A percentile compares a stretch with the other conserved stretches of the same genome.
phyloP scores from a whole-genome alignment of 2,797 vertebrate species.

The Steatocranus sp. region DNA sequence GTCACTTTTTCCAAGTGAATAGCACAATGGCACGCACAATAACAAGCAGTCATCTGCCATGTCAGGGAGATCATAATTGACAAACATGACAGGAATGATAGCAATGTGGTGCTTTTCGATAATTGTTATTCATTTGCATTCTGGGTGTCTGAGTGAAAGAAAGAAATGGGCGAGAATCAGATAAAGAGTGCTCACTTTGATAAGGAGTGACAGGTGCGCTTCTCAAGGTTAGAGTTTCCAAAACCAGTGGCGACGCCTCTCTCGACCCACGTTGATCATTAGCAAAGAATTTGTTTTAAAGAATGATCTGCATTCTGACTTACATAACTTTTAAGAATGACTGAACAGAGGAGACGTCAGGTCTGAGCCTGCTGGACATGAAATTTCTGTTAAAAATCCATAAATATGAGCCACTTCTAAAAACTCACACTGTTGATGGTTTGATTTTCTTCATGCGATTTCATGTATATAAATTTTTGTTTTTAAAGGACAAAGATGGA shows the following conservation, averaged over 20 bases:
- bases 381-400: background rate
- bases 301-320: slow-evolving; percentile 25
- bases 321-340: background rate
- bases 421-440: background rate
- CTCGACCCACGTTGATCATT: background rate
- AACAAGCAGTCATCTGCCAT: background rate
- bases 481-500: background rate
- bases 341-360: background rate
- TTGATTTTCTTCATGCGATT: background rate
- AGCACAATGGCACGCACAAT: background rate
- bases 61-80: background rate
- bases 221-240: background rate
- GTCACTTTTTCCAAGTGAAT: background rate
- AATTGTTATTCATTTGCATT: slow-evolving; percentile 39
- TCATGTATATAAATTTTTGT: background rate
- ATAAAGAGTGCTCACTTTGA: slow-evolving; percentile 6
- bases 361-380: background rate
- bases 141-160: background rate
- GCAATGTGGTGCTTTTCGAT: slow-evolving; percentile 23
- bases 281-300: background rate
- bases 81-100: slow-evolving; percentile 15
- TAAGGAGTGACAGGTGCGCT: slow-evolving; percentile 23
- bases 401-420: background rate
- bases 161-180: background rate
- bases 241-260: background rate